phyloP scores from a whole-genome alignment of 2,113 vertebrate species.

The Menidia beryllina region DNA sequence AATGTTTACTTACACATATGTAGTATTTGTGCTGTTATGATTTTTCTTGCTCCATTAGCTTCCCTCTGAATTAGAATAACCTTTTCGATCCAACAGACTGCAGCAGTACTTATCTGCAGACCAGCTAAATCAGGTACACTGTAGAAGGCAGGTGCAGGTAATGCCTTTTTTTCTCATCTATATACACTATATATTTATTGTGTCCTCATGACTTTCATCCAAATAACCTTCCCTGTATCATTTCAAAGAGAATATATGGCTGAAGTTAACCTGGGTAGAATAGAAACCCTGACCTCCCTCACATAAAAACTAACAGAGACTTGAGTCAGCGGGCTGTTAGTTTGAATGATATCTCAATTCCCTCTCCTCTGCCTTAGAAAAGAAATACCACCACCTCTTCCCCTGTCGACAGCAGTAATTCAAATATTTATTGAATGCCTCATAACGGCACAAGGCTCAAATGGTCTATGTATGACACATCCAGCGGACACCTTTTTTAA shows the following conservation, averaged over 20 bases:
- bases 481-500: constrained; percentile 39
- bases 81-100: constrained; percentile 8
- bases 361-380: constrained; percentile 71
- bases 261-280: constrained; percentile 67
- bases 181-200: constrained; percentile 39
- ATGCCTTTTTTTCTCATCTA: constrained; percentile 27
- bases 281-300: constrained; percentile 78
- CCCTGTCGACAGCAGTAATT: constrained; percentile 72
- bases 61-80: not conserved
- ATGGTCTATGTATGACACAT: constrained; percentile 51
- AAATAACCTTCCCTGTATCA: constrained; percentile 42
- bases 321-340: constrained; percentile 76
- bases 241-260: constrained; percentile 64
- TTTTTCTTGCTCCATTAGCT: not conserved
- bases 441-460: constrained; percentile 56
- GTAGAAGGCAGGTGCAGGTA: not conserved
- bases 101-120: not conserved
- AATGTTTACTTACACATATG: constrained; percentile 12
- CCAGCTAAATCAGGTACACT: constrained; percentile 26
- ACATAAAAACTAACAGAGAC: constrained; percentile 73
- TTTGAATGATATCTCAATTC: constrained; percentile 85
- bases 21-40: not conserved
- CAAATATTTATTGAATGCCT: constrained; percentile 62
- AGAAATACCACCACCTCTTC: constrained; percentile 72
- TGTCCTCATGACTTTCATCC: constrained; percentile 52